Base-by-base conservation (phyloP, 2,113 vertebrate genomes). In the Enhydra lutris region DNA sequence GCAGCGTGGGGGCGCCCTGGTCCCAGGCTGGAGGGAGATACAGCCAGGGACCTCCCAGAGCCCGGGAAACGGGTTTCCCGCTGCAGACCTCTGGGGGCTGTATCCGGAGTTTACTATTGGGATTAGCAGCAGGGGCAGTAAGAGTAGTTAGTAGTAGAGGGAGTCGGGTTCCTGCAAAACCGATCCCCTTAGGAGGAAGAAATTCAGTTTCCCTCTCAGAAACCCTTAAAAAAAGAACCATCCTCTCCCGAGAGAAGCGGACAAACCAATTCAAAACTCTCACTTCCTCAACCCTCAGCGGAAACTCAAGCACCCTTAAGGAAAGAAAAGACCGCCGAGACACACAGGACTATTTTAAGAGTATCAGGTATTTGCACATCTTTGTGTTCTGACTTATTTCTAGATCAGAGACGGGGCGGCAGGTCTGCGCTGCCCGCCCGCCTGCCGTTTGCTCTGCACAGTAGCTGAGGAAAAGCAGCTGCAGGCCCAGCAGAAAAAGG, bases 331-430 rank as follows among this genome's bases (percentile, higher is more conserved):
- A 21, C n/a, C 55, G 26, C 69, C 0, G 13, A 89, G 76, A 21
- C 18, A 31, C 81, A n/a, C 21, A 31, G 50, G 24, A 7, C 96
- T 94, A 74, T 94, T 94, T 96, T 67, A 34, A 89, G 91, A 86
- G 36, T 39, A 73, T 15, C 82, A 97, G 95, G 94, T 94, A 97
- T 95, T 94, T 97, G 83, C 55, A 81, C 88, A n/a, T 6, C 63
- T 67, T 20, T 52, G 11, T 61, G 31, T 34, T 67, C 47, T 83
- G 79, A 61, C 83, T 90, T 95, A 90, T 96, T 97, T 97, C 96
- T 94, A 85, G 88, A 74, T 82, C 87, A 88, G 93, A 97, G 95
- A 89, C 57, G 50, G 83, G 61, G 63, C 7, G 13, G 47, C 10
- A 18, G 10, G 20, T 50, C 87, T 67, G 6, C 8, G 6, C 42